Percentiles rank a stretch among this genome's conserved stretches.
These are phyloP conservation scores for Ernsta delagoae DNA, from an alignment of 2,888 invertebrate genomes.

Conservation along the genomic window DNA sequence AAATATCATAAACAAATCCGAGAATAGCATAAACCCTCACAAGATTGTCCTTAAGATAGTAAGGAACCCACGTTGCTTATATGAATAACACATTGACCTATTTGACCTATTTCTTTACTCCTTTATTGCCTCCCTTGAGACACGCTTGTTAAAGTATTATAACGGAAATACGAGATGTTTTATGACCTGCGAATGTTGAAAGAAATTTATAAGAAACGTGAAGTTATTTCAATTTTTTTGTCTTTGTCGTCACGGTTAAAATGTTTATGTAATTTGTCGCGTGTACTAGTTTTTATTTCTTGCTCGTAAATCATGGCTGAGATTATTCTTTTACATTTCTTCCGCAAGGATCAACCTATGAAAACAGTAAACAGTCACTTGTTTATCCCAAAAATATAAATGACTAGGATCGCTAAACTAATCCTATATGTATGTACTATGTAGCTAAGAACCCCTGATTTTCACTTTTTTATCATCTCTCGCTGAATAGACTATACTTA, in stretches of 20 bases:
- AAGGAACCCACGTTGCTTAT: slow-evolving; percentile 12
- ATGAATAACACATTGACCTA: slow-evolving; percentile 27
- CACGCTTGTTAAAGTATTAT: slow-evolving; percentile 33
- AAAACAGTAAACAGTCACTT: too few species aligned
- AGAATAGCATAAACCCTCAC: slow-evolving; percentile 6
- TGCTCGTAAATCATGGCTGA: too few species aligned
- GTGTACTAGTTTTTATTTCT: neutral
- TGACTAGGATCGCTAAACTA: too few species aligned
- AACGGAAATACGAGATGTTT: slow-evolving; percentile 27
- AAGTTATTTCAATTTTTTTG: slow-evolving; percentile 7
- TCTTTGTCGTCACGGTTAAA: neutral
- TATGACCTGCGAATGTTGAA: slow-evolving; percentile 4
- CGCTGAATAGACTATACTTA: too few species aligned
- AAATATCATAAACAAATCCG: slow-evolving; percentile 11
- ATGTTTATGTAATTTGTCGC: neutral
- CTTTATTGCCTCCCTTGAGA: slow-evolving; percentile 29
- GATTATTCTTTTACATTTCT: too few species aligned
- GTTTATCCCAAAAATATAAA: too few species aligned
- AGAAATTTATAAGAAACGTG: neutral
- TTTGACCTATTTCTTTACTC: slow-evolving; percentile 31
- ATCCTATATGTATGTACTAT: too few species aligned
- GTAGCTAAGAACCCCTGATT: too few species aligned
- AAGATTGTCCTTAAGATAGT: slow-evolving; percentile 22
- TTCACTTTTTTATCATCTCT: too few species aligned
- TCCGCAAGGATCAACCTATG: too few species aligned